Evolutionary conservation across 2,888 invertebrate genomes (phyloP), one percentile per base, ranked within the genome.

Genomic region (Agrochola circellaris): DNA sequence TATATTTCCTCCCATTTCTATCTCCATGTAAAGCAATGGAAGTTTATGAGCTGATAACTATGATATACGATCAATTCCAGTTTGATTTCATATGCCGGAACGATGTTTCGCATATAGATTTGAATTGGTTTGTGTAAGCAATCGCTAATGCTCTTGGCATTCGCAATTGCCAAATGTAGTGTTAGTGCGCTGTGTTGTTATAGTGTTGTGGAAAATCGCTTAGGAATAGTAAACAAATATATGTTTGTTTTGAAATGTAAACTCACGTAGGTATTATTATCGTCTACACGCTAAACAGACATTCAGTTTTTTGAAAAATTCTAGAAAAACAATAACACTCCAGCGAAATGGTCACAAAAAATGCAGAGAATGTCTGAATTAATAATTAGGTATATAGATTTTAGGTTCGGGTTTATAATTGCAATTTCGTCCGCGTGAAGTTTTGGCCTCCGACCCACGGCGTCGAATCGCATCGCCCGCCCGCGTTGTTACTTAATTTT

Each of bases 111-210:
- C 81, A 81, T 84, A 84, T 81, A 85, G 85, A 85, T 75, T 85
- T 75, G 81, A 84, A 84, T 84, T 75, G 75, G 85, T 85, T 82
- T 81, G 70, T 81, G 75, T 74, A 81, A 82, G 85, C 82, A 84
- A 74, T 62, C 58, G 84, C 62, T 82, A 82, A 82, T 82, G 82
- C 76, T 81, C 72, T 82, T 81, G 85, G 82, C 82, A 75, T 85
- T 65, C 51, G 65, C 69, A 61, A 81, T 75, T 69, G 82, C 85
- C 85, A 82, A 82, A 82, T 81, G 75, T 81, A 66, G 73, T 67
- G 58, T 60, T 79, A 15, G 65, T 79, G 30, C 17, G 23, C 64
- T 73, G 56, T 68, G 60, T 65, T 67, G 42, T 26, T 45, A 67
- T 82, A 23, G 51, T 38, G 17, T 6, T 38, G 56, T 56, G n/a